A percentile compares a stretch with the other conserved stretches of the same genome.
These are phyloP conservation scores for Centropyge bicolor DNA, from an alignment of 2,797 vertebrate genomes.

Conservation along the genomic window DNA sequence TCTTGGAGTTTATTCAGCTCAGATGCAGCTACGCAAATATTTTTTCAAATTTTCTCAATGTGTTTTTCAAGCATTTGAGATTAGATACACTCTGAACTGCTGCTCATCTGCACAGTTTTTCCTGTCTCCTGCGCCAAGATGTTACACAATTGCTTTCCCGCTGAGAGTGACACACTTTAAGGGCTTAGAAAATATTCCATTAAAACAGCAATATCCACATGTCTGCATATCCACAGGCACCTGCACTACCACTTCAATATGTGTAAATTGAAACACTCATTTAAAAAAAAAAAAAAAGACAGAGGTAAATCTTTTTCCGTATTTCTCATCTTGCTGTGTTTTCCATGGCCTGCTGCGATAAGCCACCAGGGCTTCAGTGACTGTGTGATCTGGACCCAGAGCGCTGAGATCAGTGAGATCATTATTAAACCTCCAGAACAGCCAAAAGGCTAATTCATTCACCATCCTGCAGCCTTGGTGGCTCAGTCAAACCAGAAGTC, in stretches of 20 bases:
- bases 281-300: constrained; percentile 11
- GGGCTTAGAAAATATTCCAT: constrained; percentile 15
- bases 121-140: constrained; percentile 12
- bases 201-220: constrained; percentile 7
- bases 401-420: constrained; percentile 43
- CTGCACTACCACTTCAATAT: constrained; percentile 7
- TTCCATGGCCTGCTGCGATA: constrained; percentile 39
- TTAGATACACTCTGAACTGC: constrained; percentile 46
- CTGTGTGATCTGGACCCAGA: constrained; percentile 58
- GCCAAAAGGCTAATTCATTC: constrained; percentile 39
- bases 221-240: not conserved
- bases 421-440: constrained; percentile 37
- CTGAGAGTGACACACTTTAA: constrained; percentile 34
- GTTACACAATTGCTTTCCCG: constrained; percentile 45
- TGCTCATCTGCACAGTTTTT: constrained; percentile 41
- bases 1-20: constrained; percentile 18
- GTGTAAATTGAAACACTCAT: constrained; percentile 1
- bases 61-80: constrained; percentile 45
- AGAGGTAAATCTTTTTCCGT: not conserved
- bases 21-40: constrained; percentile 58
- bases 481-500: constrained; percentile 29
- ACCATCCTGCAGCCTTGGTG: constrained; percentile 26
- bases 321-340: constrained; percentile 30
- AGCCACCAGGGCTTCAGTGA: constrained; percentile 28
- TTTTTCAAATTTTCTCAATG: constrained; percentile 33